Base-by-base conservation (phyloP, 2,888 invertebrate genomes). In the Bellardia bayeri region DNA sequence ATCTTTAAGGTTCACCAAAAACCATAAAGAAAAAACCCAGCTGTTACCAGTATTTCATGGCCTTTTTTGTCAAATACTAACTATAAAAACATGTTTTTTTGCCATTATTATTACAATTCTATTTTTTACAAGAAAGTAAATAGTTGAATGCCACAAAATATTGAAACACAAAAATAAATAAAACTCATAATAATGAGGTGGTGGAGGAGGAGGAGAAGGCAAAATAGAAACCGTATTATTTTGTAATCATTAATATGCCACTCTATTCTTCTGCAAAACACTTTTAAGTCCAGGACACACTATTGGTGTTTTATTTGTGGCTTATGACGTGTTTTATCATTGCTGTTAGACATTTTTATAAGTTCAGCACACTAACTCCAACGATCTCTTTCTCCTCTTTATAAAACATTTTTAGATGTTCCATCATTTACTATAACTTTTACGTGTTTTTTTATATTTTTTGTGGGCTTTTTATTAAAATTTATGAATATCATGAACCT, bases 231-330 rank as follows among this genome's bases (percentile, higher is more conserved):
- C 23, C 14, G 54, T 42, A 75, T 66, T 74, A 37, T 74, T 74
- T 66, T 68, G 49, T 58, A 23, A 68, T 58, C 45, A 72, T 72
- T 64, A 78, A 78, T 56, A 83, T 78, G 83, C 71, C 71, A 78
- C 56, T 71, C 61, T 16, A 64, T 45, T 64, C 45, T 78, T 78
- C 23, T 23, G 23, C 23, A 37, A 72, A 78, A 23, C 16, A 71
- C 68, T 76, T 76, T 78, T 7, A 37, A 56, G 42, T 42, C 30
- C 69, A 40, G 71, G 64, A 72, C 64, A 45, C 45, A 37, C 78
- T 63, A 56, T 11, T 58, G 14, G n/a, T 64, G 37, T 71, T 71
- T 78, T 45, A 49, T 42, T 76, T 58, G 16, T 58, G 58, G n/a
- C 56, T 30, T 42, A 78, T 72, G 71, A 72, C 78, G 69, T 72